Base-by-base conservation (phyloP, 2,888 invertebrate genomes). In the Erebia aethiops region DNA sequence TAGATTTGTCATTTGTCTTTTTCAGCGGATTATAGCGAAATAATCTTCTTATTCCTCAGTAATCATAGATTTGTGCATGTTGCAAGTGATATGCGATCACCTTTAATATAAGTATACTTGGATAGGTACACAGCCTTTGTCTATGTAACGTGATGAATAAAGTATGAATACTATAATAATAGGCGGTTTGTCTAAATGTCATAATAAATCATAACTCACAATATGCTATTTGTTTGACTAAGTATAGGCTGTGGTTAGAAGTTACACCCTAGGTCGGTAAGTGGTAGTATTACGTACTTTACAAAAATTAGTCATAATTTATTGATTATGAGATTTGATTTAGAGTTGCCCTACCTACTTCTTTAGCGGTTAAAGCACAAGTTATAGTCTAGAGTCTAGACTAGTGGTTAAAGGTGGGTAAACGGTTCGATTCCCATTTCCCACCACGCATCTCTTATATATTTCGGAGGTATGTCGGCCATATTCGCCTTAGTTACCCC, bases 151-250 rank as follows among this genome's bases (percentile, higher is more conserved):
- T 61, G 41, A 61, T 43, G 18, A 61, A 61, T 61, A 43, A 41
- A 41, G 41, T 16, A 43, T 43, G 43, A 61, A 43, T 16, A 18
- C 8, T 41, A 61, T 61, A 43, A 61, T 61, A 43, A 61, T 61
- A 43, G 18, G 18, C 43, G 43, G 61, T 61, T 43, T 61, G 61
- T 46, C 18, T 61, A 18, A 43, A 61, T 43, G 43, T 61, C 61
- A 61, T 46, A 61, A 35, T 14, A n/a, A 14, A 5, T n/a, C 51
- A 51, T 51, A 14, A 2, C 13, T n/a, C 8, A 16, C 8, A 41
- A 43, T 46, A 61, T 61, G 43, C 16, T 61, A 61, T 61, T 61
- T 61, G 43, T 13, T 43, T 61, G 41, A 11, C 18, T 61, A 61
- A 61, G 18, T 61, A 60, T 60, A 60, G 41, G 16, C 11, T 41